phyloP scores from a whole-genome alignment of 2,888 invertebrate genomes.

The Ophion ellenae region DNA sequence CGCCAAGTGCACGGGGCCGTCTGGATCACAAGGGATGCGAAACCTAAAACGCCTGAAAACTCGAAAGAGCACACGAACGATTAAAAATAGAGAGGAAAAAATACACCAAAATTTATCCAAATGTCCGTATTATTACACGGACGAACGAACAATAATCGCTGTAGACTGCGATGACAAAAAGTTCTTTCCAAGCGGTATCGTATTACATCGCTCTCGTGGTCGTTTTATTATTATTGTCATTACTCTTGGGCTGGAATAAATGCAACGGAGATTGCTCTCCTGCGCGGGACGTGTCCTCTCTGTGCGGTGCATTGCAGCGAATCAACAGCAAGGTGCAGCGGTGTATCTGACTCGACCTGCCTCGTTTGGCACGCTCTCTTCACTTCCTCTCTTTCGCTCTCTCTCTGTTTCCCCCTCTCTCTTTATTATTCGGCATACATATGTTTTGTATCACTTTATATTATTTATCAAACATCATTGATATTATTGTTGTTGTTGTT shows the following conservation, averaged over 20 bases:
- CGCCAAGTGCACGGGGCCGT: not conserved
- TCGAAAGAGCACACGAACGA: not conserved
- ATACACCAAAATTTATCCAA: not conserved
- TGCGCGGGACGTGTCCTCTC: conserved; percentile 46
- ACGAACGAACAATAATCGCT: not conserved
- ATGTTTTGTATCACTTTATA: no score
- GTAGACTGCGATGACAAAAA: not conserved
- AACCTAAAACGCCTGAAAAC: not conserved
- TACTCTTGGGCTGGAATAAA: conserved; percentile 4
- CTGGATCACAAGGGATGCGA: not conserved
- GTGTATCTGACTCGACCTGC: conserved; percentile 51
- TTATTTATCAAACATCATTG: no score
- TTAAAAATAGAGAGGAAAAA: not conserved
- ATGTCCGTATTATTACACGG: not conserved
- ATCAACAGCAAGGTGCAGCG: conserved; percentile 57
- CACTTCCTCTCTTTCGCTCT: conserved; percentile 25
- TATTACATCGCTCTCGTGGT: conserved; percentile 14
- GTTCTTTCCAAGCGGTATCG: not conserved
- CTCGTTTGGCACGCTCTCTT: conserved; percentile 59
- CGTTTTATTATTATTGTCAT: conserved; percentile 32
- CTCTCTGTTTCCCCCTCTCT: conserved; percentile 1
- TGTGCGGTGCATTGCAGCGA: conserved; percentile 43
- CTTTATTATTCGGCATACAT: not conserved
- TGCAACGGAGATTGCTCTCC: conserved; percentile 37
- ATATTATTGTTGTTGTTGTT: no score